A percentile compares a stretch with the other conserved stretches of the same genome.
Evolutionary conservation across 2,113 vertebrate genomes (phyloP).

Genomic region (Ptychochromis oligacanthus): DNA sequence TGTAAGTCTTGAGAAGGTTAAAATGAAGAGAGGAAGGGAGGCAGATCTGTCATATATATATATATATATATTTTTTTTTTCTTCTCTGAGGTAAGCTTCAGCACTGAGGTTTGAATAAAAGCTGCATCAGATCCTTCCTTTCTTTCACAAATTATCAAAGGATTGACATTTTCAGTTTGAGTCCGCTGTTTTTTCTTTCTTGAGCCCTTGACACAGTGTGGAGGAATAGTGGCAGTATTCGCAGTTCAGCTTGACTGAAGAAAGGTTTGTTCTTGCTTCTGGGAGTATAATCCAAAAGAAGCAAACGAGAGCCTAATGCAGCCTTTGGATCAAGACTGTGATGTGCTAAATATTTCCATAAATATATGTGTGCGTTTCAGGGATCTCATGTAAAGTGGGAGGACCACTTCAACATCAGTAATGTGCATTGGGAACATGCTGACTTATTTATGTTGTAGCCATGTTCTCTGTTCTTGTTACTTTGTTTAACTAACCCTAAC

Average conservation of each 20-base stretch:
- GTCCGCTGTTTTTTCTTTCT: slow-evolving; percentile 25
- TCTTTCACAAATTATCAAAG: slow-evolving; percentile 56
- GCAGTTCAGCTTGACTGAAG: slow-evolving; percentile 24
- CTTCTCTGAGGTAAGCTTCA: not conserved
- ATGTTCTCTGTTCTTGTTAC: not conserved
- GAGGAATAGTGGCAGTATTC: slow-evolving; percentile 8
- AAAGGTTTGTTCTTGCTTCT: slow-evolving; percentile 15
- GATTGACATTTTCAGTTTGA: slow-evolving; percentile 46
- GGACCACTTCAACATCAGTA: not conserved
- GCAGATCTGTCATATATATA: not conserved
- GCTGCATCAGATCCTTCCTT: slow-evolving; percentile 38
- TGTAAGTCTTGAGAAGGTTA: slow-evolving; percentile 28
- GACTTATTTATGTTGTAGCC: slow-evolving; percentile 33
- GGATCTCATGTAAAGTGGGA: not conserved
- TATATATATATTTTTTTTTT: not conserved
- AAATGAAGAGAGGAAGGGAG: slow-evolving; percentile 34
- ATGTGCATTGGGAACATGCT: slow-evolving; percentile 23
- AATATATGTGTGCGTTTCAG: slow-evolving; percentile 19
- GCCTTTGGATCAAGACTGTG: not conserved
- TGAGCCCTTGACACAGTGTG: slow-evolving; percentile 28
- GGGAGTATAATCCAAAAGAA: slow-evolving; percentile 29
- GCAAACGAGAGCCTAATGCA: not conserved
- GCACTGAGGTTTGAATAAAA: slow-evolving; percentile 42
- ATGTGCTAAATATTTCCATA: slow-evolving; percentile 30
- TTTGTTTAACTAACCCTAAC: too few relatives aligned